A percentile compares a stretch with the other conserved stretches of the same genome.
Conservation (phyloP, 2,113 vertebrate genomes). For the Etia nguti region DNA sequence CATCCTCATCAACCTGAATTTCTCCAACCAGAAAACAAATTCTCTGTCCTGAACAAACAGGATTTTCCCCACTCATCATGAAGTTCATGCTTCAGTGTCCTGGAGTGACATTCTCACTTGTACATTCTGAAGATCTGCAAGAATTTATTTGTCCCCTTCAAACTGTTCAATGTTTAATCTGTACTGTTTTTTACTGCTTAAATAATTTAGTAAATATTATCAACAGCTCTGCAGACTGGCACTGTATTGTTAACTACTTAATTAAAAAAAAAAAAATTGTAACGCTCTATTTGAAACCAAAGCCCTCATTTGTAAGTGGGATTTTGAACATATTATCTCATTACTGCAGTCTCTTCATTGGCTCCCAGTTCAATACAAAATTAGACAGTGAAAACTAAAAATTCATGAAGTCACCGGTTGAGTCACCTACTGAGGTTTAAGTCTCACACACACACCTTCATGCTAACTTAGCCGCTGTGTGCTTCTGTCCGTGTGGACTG, state of each 20-base stretch:
- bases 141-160: not conserved
- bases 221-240: not conserved
- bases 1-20: not conserved
- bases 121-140: not conserved
- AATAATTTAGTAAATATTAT: not conserved
- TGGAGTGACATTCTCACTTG: not conserved
- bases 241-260: not conserved
- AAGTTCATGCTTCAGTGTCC: not conserved
- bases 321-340: not conserved
- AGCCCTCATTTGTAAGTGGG: not conserved
- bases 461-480: too few relatives aligned
- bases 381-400: not conserved
- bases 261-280: accelerated
- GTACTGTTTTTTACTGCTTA: not conserved
- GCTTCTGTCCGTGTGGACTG: too few relatives aligned
- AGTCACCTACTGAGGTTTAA: not conserved
- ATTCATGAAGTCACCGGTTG: accelerated
- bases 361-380: not conserved
- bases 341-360: not conserved
- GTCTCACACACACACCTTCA: not conserved
- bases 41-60: not conserved
- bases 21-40: not conserved
- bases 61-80: not conserved
- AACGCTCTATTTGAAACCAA: not conserved
- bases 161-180: not conserved